Evolutionary conservation across 2,113 vertebrate genomes (phyloP), one percentile per base, ranked within the genome.

Genomic region (Xyrauchen texanus): DNA sequence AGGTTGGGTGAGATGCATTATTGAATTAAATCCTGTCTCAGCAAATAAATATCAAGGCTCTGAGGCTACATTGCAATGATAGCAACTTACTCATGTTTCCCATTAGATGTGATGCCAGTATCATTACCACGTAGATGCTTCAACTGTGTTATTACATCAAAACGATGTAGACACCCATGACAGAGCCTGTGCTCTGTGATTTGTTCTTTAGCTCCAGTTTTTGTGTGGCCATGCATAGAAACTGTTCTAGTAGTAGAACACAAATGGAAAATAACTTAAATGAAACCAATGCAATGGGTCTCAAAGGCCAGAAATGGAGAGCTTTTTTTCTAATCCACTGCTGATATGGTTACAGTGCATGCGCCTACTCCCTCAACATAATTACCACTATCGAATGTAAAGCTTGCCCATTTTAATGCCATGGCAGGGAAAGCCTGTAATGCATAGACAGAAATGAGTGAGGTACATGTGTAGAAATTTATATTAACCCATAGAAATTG

Each of bases 221-320:
- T 71, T 57, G 34, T 69, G 67, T 60, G 58, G 46, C 42, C n/a
- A 2, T 61, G 44, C 13, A 61, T n/a, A 16, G 15, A 74, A 74
- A 70, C 34, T 74, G 68, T 6, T 60, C 64, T 15, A 15, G 68
- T 3, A 67, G 68, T 60, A 57, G 21, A 67, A 68, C 62, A 63
- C 68, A 78, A 77, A 84, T 81, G 73, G 70, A 76, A 76, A 70
- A 67, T 77, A 76, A 77, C 78, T 80, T 11, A 12, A 80, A 77
- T 72, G 21, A 34, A 34, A 34, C 55, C 49, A 80, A 52, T 13
- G 44, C 61, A 52, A 21, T 62, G 13, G 45, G 77, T 83, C 82
- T 80, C 71, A 80, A 13, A 44, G 68, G 72, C 60, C 62, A 69
- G 71, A 62, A 72, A 51, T 64, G 9, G 51, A 79, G 68, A 77